A percentile compares a stretch with the other conserved stretches of the same genome.
phyloP scores from a whole-genome alignment of 2,113 vertebrate genomes.

The Mus pahari region DNA sequence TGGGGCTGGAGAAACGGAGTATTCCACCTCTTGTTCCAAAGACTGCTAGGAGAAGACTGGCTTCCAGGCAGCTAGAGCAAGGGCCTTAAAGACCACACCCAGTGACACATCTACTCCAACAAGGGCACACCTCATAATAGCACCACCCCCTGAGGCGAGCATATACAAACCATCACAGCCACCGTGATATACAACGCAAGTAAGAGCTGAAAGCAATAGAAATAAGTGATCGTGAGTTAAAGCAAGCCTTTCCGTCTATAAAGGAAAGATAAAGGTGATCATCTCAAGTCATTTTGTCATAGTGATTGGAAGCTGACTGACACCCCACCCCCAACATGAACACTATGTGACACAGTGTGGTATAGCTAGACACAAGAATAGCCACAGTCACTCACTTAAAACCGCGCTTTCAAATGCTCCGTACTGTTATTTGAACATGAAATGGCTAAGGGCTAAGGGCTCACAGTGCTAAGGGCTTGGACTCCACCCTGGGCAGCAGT shows the following conservation, averaged over 20 bases:
- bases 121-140: no score
- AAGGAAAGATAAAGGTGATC: neutral
- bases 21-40: no score
- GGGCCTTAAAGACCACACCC: no score
- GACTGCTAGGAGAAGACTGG: no score
- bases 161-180: no score
- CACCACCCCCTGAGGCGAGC: no score
- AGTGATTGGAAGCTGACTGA: neutral
- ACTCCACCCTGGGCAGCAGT: neutral
- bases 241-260: neutral
- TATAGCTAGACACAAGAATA: neutral
- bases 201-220: neutral
- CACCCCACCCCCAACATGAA: no score
- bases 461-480: neutral
- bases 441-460: neutral
- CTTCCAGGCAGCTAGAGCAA: no score
- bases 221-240: neutral
- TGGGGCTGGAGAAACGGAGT: no score
- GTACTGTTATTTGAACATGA: neutral
- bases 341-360: no score
- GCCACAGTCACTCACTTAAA: neutral
- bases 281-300: neutral
- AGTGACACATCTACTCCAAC: no score
- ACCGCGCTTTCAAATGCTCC: neutral
- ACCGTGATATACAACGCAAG: neutral